A percentile compares a stretch with the other conserved stretches of the same genome.
These are phyloP conservation scores for Acropora tenuis DNA, from an alignment of 64 coral and sea anemone species.

Conservation along the genomic window DNA sequence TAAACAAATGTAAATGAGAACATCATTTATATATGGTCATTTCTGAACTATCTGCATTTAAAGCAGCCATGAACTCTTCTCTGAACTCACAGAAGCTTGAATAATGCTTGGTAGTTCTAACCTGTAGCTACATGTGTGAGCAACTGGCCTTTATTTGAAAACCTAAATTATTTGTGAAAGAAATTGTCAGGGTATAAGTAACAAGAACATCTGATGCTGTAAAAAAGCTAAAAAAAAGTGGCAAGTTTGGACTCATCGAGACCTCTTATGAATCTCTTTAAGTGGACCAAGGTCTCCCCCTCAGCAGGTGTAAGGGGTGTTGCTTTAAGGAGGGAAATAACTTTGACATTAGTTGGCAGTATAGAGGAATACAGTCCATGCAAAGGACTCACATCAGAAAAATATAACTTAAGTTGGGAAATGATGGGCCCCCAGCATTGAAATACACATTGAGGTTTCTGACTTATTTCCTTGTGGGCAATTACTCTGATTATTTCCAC, in stretches of 20 bases:
- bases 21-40: conserved; percentile 22
- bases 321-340: background rate
- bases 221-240: conserved; percentile 50
- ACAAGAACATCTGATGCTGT: conserved; percentile 56
- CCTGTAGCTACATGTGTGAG: conserved; percentile 30
- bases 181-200: conserved; percentile 44
- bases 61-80: conserved; percentile 48
- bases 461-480: conserved; percentile 35
- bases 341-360: conserved; percentile 6
- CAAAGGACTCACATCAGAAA: conserved; percentile 2
- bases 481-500: background rate
- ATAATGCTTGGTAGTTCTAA: conserved; percentile 46
- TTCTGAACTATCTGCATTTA: conserved; percentile 42
- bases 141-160: conserved; percentile 40
- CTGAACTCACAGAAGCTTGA: conserved; percentile 56
- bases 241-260: conserved; percentile 54
- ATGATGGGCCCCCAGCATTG: conserved; percentile 10
- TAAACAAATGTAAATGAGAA: background rate
- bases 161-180: conserved; percentile 52
- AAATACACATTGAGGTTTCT: conserved; percentile 25
- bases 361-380: background rate
- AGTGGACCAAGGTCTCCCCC: conserved; percentile 13
- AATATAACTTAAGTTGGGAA: conserved; percentile 13
- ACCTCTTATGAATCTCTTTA: conserved; percentile 54
- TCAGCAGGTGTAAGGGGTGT: background rate